Evolutionary conservation across 1,140 invertebrate species (phyloP), one percentile per base, ranked within the genome.

Genomic region (Drosophila nebulosa): DNA sequence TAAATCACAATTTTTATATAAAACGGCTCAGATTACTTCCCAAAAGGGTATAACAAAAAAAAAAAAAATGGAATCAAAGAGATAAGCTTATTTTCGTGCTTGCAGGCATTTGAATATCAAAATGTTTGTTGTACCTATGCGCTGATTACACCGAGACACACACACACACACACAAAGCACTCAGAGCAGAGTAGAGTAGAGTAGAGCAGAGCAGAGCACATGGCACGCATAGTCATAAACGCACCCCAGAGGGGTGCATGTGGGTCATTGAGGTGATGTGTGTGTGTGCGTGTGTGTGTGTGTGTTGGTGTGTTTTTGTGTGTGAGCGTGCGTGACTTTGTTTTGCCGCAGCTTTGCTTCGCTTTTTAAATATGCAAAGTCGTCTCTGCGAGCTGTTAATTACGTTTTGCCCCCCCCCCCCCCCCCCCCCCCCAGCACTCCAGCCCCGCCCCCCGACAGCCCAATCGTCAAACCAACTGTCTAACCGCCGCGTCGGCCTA

Each of bases 351-450:
- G 57, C 52, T 64, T 61, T 57, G 53, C 67, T 64, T 21, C 39
- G 39, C 39, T 46, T 46, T 64, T 53, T 59, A 69, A 59, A 73
- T 72, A 72, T 76, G 69, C 61, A 76, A 69, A 76, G 57, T 72
- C 55, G 73, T 68, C 64, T 68, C 64, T 68, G 64, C 50, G 60
- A 76, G 73, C 73, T 72, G 73, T 76, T 76, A 76, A 76, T 76
- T 76, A 76, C 73, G 51, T 72, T 72, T 46, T 18, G 39, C 6
- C 39, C n/a, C 4, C 16, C 12, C 14, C 39, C 14, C 39, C 18
- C 39, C 6, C 6, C 18, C 14, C 39, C 7, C 39, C 6, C 6
- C 1, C 16, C 1, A 16, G n/a, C n/a, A n/a, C n/a, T n/a, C 6
- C 16, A 16, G 2, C 14, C 14, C 39, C 4, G 18, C 4, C 2